A percentile compares a stretch with the other conserved stretches of the same genome.
phyloP scores from a whole-genome alignment of 1,140 invertebrate genomes.

The Sitobion miscanthi region DNA sequence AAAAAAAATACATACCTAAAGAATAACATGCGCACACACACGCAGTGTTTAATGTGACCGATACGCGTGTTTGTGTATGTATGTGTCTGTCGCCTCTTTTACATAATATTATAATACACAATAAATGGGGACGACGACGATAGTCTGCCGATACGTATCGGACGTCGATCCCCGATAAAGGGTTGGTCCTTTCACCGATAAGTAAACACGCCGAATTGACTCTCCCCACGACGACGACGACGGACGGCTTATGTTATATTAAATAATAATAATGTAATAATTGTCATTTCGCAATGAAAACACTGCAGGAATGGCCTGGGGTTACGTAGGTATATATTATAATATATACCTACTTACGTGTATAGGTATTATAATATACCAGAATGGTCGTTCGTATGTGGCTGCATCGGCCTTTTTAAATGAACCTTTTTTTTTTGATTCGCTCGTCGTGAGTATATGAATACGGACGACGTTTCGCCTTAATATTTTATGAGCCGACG shows the following conservation, averaged over 20 bases:
- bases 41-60: neutral
- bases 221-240: neutral
- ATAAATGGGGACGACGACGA: neutral
- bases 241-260: neutral
- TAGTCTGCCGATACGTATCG: slow-evolving; percentile 1
- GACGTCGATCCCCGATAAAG: neutral
- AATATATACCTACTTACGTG: neutral
- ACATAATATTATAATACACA: neutral
- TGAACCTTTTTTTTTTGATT: neutral
- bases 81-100: slow-evolving; percentile 11
- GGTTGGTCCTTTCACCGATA: neutral
- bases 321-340: neutral
- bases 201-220: slow-evolving; percentile 13
- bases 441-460: neutral
- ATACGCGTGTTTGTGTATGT: neutral
- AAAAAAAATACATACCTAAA: slow-evolving; percentile 22
- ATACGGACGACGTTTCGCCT: neutral
- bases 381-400: neutral
- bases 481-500: neutral
- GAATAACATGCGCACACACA: neutral
- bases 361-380: neutral
- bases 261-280: slow-evolving; percentile 12
- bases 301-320: neutral
- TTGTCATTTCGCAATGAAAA: slow-evolving; percentile 26
- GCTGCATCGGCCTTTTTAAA: neutral